Conservation (phyloP, 2,113 vertebrate genomes). For the Melanocharis versteri region DNA sequence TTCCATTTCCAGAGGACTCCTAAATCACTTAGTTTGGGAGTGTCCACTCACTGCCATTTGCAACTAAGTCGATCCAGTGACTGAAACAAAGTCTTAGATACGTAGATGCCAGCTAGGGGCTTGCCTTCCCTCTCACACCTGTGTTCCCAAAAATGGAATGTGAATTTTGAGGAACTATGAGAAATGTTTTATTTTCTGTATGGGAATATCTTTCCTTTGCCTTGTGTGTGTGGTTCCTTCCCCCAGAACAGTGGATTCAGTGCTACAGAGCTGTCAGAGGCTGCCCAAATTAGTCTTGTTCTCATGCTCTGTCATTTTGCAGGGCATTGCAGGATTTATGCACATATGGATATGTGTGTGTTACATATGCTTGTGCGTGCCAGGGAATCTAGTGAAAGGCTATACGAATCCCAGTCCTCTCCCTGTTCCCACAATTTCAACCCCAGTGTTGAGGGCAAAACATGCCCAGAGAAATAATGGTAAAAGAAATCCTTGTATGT, state of each 20-base stretch:
- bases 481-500: background rate
- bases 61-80: background rate
- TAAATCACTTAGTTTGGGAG: background rate
- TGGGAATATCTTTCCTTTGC: background rate
- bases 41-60: background rate
- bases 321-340: background rate
- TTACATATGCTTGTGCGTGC: background rate
- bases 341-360: background rate
- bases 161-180: background rate
- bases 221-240: background rate
- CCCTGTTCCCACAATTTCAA: background rate
- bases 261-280: background rate
- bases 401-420: background rate
- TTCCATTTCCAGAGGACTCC: background rate
- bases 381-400: background rate
- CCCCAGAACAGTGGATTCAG: background rate
- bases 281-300: background rate
- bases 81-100: background rate
- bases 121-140: background rate
- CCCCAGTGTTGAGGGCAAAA: background rate
- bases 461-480: background rate
- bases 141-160: background rate
- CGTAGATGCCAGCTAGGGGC: fast-evolving
- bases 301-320: background rate
- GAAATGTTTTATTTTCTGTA: background rate